Percentiles rank a stretch among this genome's conserved stretches.
Evolutionary conservation across 2,797 vertebrate genomes (phyloP).

Genomic region (Sebastes itinus): DNA sequence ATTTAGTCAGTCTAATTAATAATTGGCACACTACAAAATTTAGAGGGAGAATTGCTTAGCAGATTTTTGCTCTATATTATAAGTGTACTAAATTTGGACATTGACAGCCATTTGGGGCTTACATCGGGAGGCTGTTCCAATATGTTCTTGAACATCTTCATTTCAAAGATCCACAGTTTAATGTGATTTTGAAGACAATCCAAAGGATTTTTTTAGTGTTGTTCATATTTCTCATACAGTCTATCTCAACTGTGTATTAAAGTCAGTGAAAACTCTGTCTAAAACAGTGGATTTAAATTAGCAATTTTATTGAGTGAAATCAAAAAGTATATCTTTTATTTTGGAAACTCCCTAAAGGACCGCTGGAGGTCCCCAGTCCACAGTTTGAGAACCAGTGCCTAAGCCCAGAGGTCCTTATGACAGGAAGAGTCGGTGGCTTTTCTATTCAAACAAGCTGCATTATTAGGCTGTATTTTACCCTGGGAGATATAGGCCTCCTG

Average conservation of each 20-base stretch:
- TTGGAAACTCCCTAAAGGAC: conserved; percentile 10
- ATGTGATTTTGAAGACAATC: neutral
- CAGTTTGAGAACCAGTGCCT: neutral
- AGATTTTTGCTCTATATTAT: neutral
- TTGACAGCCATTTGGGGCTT: neutral
- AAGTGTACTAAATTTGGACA: neutral
- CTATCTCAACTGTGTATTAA: neutral
- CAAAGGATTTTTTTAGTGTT: neutral
- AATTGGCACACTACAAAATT: neutral
- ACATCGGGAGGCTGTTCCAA: neutral
- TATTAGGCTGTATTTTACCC: conserved; percentile 44
- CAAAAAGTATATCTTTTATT: neutral
- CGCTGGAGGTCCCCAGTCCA: conserved; percentile 12
- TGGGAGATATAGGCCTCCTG: conserved; percentile 57
- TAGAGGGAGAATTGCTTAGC: neutral
- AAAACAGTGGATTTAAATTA: neutral
- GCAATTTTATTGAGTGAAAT: neutral
- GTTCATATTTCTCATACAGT: neutral
- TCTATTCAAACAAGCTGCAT: conserved; percentile 43
- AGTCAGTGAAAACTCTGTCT: neutral
- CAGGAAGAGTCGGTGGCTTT: conserved; percentile 39
- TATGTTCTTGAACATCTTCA: neutral
- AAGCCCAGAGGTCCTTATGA: conserved; percentile 21
- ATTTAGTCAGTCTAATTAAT: neutral
- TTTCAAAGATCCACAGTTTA: neutral